Conservation (phyloP, 2,797 vertebrate genomes). For the Cossypha niveicapilla region DNA sequence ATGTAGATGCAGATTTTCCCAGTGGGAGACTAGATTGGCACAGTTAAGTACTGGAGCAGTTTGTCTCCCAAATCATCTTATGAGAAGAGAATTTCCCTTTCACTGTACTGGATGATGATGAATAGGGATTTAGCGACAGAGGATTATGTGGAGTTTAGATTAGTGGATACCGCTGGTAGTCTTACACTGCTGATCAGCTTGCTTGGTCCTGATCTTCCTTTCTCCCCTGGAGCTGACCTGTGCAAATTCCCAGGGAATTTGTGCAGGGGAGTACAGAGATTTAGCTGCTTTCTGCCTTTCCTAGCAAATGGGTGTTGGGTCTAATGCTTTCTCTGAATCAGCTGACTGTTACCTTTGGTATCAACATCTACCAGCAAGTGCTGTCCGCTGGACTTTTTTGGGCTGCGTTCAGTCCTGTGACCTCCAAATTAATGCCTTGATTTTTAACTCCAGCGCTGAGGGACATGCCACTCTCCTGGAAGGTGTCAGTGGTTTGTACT, state of each 20-base stretch:
- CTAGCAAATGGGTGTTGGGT: neutral
- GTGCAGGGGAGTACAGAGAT: neutral
- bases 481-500: neutral
- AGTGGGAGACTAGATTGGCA: slow-evolving; percentile 8
- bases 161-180: neutral
- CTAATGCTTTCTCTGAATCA: neutral
- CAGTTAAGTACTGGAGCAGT: neutral
- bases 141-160: neutral
- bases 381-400: neutral
- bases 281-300: neutral
- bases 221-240: neutral
- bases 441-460: neutral
- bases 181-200: neutral
- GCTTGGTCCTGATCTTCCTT: neutral
- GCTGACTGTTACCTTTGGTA: neutral
- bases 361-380: neutral
- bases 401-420: neutral
- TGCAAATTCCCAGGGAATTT: neutral
- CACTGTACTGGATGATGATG: neutral
- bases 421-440: neutral
- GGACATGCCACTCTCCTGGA: neutral
- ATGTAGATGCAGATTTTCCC: neutral
- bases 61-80: slow-evolving; percentile 20
- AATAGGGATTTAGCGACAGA: neutral
- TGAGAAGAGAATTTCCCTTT: slow-evolving; percentile 7